Evolutionary conservation across 1,140 invertebrate genomes (phyloP).

Genomic region (Capitella teleta): DNA sequence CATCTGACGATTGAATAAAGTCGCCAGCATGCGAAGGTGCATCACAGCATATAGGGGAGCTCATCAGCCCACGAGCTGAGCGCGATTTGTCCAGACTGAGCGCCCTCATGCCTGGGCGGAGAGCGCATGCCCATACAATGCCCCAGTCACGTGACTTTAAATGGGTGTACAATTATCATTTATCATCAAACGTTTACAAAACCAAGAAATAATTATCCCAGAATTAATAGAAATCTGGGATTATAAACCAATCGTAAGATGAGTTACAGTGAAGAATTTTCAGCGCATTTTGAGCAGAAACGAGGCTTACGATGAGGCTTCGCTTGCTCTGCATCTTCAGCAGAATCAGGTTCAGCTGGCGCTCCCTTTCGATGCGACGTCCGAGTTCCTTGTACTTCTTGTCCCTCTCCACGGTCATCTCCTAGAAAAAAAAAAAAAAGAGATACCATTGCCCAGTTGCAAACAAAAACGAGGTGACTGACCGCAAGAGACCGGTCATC

Average conservation of each 20-base stretch:
- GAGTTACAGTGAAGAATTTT: neutral
- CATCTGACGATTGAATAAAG: too few relatives aligned
- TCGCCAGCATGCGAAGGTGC: too few relatives aligned
- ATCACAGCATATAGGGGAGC: too few relatives aligned
- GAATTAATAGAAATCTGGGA: neutral
- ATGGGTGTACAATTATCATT: too few relatives aligned
- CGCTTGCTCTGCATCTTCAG: constrained; percentile 72
- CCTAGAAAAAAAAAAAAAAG: constrained; percentile 22
- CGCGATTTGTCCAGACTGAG: too few relatives aligned
- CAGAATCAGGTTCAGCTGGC: constrained; percentile 65
- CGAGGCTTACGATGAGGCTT: constrained; percentile 49
- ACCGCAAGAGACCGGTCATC: constrained; percentile 17
- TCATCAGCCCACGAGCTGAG: too few relatives aligned
- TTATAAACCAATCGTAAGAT: neutral
- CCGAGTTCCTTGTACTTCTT: constrained; percentile 65
- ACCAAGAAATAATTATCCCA: neutral
- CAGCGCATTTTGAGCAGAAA: neutral
- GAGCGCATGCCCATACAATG: too few relatives aligned
- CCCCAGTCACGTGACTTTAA: too few relatives aligned
- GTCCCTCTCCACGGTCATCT: constrained; percentile 51
- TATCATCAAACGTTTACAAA: neutral
- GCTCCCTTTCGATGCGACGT: constrained; percentile 70
- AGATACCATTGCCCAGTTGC: neutral
- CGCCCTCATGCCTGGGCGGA: too few relatives aligned
- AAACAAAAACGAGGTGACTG: neutral